Base-by-base conservation (phyloP, 2,113 vertebrate species). In the Talpa occidentalis region DNA sequence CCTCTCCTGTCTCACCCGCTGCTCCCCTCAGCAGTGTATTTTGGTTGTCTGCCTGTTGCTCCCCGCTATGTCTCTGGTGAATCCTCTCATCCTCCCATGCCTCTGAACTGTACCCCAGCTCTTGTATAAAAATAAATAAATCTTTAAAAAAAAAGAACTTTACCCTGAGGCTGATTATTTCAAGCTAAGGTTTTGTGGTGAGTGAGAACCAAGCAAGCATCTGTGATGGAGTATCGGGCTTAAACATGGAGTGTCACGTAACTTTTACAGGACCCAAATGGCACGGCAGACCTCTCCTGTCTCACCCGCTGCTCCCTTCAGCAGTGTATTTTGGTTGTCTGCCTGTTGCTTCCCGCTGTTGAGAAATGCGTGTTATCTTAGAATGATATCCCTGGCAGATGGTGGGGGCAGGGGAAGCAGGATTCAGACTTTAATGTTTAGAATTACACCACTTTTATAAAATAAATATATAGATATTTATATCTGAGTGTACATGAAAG, bases 151-250 rank as follows among this genome's bases (percentile, higher is more conserved):
- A n/a, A n/a, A n/a, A n/a, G n/a, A 82, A 16, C 35, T 56, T 52
- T 73, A 59, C 6, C 49, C 30, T 82, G 49, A 0, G 22, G 16
- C 59, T 70, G 19, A 60, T 56, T 37, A 52, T 85, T 81, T 90
- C 91, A 89, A 82, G n/a, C 32, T 69, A 42, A 95, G 67, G 14
- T 88, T 85, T 22, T 54, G 30, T 81, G 22, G 22, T 90, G 7
- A 88, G 85, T 84, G 32, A 85, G 95, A 92, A 90, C 32, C 62
- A 92, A 73, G 12, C 30, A 92, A 64, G 10, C 52, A 67, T 32
- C 59, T 94, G 7, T 70, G 73, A 64, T 14, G 64, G 52, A 90
- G 30, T n/a, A 73, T 10, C 49, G 3, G 17, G 49, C 93, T 93
- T 80, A 44, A 77, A 73, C 74, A 40, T 90, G 15, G 8, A 80